These are phyloP conservation scores for Agrotis segetum DNA, from an alignment of 2,888 invertebrate genomes.

Conservation along the genomic window DNA sequence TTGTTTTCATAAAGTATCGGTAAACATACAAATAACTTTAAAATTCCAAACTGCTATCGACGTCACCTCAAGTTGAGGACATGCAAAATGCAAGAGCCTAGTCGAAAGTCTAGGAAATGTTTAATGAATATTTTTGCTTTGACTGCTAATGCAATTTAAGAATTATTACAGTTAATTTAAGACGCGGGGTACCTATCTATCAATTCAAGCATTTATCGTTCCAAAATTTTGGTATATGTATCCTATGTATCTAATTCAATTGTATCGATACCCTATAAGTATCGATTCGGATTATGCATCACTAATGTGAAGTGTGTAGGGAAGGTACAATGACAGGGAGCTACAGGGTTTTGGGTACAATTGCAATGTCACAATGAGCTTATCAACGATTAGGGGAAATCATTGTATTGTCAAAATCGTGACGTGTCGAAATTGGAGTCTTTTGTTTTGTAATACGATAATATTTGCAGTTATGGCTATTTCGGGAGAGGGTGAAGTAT, in stretches of 20 bases:
- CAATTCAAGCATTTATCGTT: background rate
- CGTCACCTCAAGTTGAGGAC: too few species aligned
- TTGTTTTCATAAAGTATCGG: too few species aligned
- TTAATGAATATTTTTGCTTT: background rate
- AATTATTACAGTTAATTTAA: background rate
- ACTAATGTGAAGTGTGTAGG: slow-evolving; percentile 49
- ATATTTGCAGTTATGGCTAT: slow-evolving; percentile 43
- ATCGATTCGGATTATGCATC: background rate
- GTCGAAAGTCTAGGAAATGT: background rate
- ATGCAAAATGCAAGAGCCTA: too few species aligned
- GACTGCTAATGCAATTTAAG: background rate
- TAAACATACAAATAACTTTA: too few species aligned
- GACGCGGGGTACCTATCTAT: background rate
- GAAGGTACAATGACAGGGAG: slow-evolving; percentile 50
- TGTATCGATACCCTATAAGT: background rate
- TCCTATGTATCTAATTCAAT: background rate
- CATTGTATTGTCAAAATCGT: slow-evolving; percentile 55
- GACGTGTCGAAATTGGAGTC: slow-evolving; percentile 57
- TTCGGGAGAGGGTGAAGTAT: slow-evolving; percentile 25
- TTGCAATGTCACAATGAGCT: slow-evolving; percentile 68
- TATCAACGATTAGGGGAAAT: slow-evolving; percentile 64
- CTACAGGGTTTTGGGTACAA: slow-evolving; percentile 63
- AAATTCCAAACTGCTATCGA: too few species aligned
- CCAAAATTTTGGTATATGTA: background rate
- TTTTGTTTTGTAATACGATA: slow-evolving; percentile 58